Base-by-base conservation (phyloP, 1,140 invertebrate species). In the Drosophila pallidifrons region DNA sequence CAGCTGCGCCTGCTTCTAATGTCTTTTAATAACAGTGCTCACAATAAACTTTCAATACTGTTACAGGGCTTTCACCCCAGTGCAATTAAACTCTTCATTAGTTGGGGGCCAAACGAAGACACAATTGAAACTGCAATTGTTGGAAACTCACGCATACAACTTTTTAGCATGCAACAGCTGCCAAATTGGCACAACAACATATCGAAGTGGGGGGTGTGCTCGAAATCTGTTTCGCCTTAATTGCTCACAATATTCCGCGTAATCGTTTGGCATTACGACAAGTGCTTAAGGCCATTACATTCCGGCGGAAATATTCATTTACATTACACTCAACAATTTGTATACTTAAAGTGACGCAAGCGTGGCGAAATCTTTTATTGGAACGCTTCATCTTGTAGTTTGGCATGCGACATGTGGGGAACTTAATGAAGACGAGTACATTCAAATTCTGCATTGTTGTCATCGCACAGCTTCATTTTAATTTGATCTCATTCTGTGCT, bases 1-100 rank as follows among this genome's bases (percentile, higher is more conserved):
- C 66, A 38, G 47, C 46, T 59, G 45, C n/a, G 2, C 45, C 41
- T 60, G 15, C 15, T 47, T 41, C 16, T 47, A 25, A 69, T 77
- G 61, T 58, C 68, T 57, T 32, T 15, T 78, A 82, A 78, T 82
- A 75, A 63, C 61, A 30, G 13, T 72, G 61, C 57, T 28, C 30
- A 13, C 51, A 20, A 11, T 57, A 8, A 15, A 8, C 51, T 28
- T 52, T 6, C 47, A 45, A 30, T 15, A 13, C 25, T 8, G 57
- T 49, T 32, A 32, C 32, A 32, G 2, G 6, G 6, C 32, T 32
- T 32, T 32, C 7, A 8, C 6, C 32, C 35, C 0, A 38, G 43
- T 49, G 54, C 81, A 83, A 83, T 83, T 79, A 79, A 41, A 72
- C 2, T 10, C 49, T 64, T 67, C 77, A 83, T 79, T 83, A 76